phyloP scores from a whole-genome alignment of 2,888 invertebrate genomes.

The Emmelina monodactyla region DNA sequence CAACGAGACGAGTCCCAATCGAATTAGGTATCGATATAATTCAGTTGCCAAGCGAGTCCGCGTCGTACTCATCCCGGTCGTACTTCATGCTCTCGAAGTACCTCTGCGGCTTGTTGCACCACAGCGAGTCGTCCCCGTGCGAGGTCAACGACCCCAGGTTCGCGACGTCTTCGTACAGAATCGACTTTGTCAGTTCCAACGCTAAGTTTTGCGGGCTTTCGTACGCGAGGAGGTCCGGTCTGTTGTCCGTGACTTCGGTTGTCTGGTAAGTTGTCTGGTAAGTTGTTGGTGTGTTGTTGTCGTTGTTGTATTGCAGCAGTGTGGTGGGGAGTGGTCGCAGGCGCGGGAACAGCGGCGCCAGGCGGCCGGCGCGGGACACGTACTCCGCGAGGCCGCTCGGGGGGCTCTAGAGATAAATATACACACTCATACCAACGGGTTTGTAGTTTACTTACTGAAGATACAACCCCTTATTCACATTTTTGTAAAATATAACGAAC shows the following conservation, averaged over 20 bases:
- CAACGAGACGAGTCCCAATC: too few relatives aligned
- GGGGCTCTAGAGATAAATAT: too few relatives aligned
- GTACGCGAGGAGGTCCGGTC: slow-evolving; percentile 32
- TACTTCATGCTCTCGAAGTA: slow-evolving; percentile 76
- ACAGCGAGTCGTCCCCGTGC: slow-evolving; percentile 58
- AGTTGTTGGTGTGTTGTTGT: slow-evolving; percentile 21
- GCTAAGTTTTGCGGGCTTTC: slow-evolving; percentile 41
- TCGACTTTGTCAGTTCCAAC: slow-evolving; percentile 31
- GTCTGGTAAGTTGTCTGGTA: slow-evolving; percentile 19
- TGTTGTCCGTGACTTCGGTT: slow-evolving; percentile 16
- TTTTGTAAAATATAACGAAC: too few relatives aligned
- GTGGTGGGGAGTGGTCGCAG: slow-evolving; percentile 17
- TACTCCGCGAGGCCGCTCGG: too few relatives aligned
- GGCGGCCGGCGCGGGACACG: slow-evolving; percentile 37
- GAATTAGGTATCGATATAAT: too few relatives aligned
- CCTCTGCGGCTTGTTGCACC: slow-evolving; percentile 58
- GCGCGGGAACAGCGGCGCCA: slow-evolving; percentile 32
- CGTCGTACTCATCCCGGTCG: slow-evolving; percentile 29
- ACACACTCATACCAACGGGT: too few relatives aligned
- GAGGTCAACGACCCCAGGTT: slow-evolving; percentile 24
- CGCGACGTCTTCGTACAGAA: slow-evolving; percentile 34
- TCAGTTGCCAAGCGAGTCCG: too few relatives aligned
- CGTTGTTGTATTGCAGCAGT: slow-evolving; percentile 10
- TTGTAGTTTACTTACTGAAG: too few relatives aligned
- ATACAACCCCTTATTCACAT: too few relatives aligned